Base-by-base conservation (phyloP, 2,888 invertebrate genomes). In the Amblyjoppa proteus region DNA sequence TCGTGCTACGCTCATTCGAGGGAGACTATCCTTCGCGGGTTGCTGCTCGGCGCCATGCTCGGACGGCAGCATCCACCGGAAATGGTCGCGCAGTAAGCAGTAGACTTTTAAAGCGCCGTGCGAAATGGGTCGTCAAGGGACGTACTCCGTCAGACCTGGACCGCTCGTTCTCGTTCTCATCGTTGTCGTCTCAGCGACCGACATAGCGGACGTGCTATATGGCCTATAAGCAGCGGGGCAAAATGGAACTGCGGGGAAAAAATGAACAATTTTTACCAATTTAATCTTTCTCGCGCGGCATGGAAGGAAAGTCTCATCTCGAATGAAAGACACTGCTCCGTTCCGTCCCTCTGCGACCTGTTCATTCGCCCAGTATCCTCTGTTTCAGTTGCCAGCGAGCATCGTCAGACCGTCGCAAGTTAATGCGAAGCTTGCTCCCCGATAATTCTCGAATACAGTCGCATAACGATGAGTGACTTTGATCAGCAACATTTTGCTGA, bases 41-140 rank as follows among this genome's bases (percentile, higher is more conserved):
- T 66, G 49, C 75, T 66, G 49, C 75, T 28, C 41, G 28, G 34
- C 74, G 53, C 45, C 56, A 41, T 25, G 25, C 58, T 71, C 68
- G 76, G 74, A 58, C 71, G 70, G 75, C 70, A 38, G 31, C 51
- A 41, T 34, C 75, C n/a, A 45, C 45, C 75, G 82, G 70, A 85
- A 85, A 87, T 86, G 85, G 82, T 78, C 61, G 84, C 66, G 84
- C 74, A 56, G 84, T 87, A 81, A 84, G 80, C 84, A 84, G 85
- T 87, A 77, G 87, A 87, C 81, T 88, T 87, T 87, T 85, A 83
- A 87, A 82, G 81, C 81, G 71, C 41, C 81, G 75, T 51, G 75
- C 75, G 83, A 81, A 87, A 86, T 86, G 85, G 87, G 74, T 87
- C 88, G 84, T 87, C 85, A 83, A 86, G 83, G 86, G 84, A 87